Percentiles rank a stretch among this genome's conserved stretches.
These are phyloP conservation scores for Adoxophyes honmai DNA, from an alignment of 1,140 invertebrate species.

Conservation along the genomic window DNA sequence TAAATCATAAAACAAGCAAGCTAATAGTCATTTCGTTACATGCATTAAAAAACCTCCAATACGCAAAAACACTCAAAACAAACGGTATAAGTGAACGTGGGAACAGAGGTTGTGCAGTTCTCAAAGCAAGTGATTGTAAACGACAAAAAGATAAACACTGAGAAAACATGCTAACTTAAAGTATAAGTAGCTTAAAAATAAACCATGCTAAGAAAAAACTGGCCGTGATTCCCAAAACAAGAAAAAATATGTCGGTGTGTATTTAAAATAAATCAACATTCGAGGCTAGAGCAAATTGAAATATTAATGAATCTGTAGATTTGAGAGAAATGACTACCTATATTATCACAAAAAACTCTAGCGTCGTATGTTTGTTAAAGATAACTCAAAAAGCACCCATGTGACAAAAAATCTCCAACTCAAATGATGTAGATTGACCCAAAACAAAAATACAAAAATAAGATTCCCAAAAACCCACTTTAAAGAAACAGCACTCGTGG, in stretches of 20 bases:
- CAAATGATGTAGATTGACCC: background rate
- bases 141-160: constrained; percentile 36
- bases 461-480: constrained; percentile 32
- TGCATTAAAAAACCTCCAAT: constrained; percentile 37
- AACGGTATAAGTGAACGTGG: constrained; percentile 27
- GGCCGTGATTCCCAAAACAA: too few species aligned
- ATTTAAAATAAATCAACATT: too few species aligned
- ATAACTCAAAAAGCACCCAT: constrained; percentile 23
- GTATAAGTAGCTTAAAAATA: constrained; percentile 22
- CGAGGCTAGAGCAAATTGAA: too few species aligned
- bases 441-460: constrained; percentile 31
- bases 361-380: too few species aligned
- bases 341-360: too few species aligned
- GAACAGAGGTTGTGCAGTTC: constrained; percentile 25
- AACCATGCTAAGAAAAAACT: constrained; percentile 36
- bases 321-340: too few species aligned
- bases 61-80: constrained; percentile 30
- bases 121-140: constrained; percentile 47
- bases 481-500: constrained; percentile 45
- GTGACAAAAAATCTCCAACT: constrained; percentile 25
- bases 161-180: constrained; percentile 65
- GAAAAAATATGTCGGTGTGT: too few species aligned
- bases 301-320: too few species aligned
- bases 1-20: constrained; percentile 36
- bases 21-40: constrained; percentile 21